Evolutionary conservation across 2,113 vertebrate species (phyloP).

Genomic region (Paradoxurus hermaphroditus): DNA sequence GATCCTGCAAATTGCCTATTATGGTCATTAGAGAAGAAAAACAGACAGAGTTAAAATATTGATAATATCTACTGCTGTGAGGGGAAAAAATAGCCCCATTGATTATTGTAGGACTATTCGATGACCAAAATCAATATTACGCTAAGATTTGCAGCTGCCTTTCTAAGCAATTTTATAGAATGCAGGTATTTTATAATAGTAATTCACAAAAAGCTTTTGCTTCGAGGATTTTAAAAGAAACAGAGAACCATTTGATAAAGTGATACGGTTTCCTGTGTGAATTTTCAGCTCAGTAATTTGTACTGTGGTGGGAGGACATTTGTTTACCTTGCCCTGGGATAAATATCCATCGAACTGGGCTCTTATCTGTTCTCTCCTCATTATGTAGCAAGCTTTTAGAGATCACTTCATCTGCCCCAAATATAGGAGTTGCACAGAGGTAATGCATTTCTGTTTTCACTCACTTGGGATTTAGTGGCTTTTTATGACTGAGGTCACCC

Average conservation of each 20-base stretch:
- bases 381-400: not conserved
- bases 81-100: not conserved
- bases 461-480: not conserved
- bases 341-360: not conserved
- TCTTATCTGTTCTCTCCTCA: not conserved
- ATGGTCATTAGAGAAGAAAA: not conserved
- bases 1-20: not conserved
- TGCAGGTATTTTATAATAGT: not conserved
- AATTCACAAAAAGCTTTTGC: not conserved
- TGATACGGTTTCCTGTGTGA: not conserved
- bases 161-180: not conserved
- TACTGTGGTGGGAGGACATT: not conserved
- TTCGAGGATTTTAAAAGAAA: constrained; percentile 17
- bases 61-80: not conserved
- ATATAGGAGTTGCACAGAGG: not conserved
- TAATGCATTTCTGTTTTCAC: not conserved
- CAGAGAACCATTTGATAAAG: not conserved
- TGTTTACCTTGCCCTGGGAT: constrained; percentile 18
- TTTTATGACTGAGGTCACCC: not conserved
- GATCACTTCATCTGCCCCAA: not conserved
- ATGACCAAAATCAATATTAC: not conserved
- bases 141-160: not conserved
- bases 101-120: not conserved
- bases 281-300: constrained; percentile 31
- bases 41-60: not conserved